Evolutionary conservation across 1,140 invertebrate species (phyloP).

Genomic region (Adelges cooleyi): DNA sequence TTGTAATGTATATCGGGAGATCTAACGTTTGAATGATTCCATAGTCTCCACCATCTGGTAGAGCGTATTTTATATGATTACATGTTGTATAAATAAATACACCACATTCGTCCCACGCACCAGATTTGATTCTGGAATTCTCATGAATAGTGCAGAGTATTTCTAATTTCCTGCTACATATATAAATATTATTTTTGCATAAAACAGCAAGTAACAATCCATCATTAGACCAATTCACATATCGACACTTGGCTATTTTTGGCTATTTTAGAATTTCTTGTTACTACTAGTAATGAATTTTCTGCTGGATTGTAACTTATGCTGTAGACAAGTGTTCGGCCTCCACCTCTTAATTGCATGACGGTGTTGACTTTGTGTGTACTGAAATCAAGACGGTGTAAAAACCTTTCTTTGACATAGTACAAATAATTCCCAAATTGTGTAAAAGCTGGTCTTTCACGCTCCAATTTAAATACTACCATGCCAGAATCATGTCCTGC

Average conservation of each 20-base stretch:
- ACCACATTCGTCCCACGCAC: conserved; percentile 94
- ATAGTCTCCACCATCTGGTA: conserved; percentile 88
- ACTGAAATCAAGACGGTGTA: conserved; percentile 85
- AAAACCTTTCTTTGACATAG: conserved; percentile 88
- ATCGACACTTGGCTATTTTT: conserved; percentile 85
- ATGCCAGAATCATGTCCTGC: conserved; percentile 94
- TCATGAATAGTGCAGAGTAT: conserved; percentile 87
- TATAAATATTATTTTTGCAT: conserved; percentile 82
- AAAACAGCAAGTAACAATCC: conserved; percentile 90
- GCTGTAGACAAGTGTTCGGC: conserved; percentile 43
- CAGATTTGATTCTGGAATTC: conserved; percentile 92
- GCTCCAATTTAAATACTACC: conserved; percentile 73
- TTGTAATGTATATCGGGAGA: conserved; percentile 90
- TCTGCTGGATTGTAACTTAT: conserved; percentile 96
- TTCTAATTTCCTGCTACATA: conserved; percentile 84
- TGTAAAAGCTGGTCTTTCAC: conserved; percentile 91
- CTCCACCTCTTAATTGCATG: conserved; percentile 74
- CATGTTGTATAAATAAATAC: conserved; percentile 98
- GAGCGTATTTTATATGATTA: conserved; percentile 97
- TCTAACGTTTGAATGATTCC: conserved; percentile 97
- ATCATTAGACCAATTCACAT: conserved; percentile 88
- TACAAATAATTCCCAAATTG: conserved; percentile 87
- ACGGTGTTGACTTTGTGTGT: conserved; percentile 85
- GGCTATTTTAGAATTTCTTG: conserved; percentile 58
- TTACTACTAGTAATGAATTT: conserved; percentile 75